These are phyloP conservation scores for Plebejus argus DNA, from an alignment of 2,888 invertebrate species.

Conservation along the genomic window DNA sequence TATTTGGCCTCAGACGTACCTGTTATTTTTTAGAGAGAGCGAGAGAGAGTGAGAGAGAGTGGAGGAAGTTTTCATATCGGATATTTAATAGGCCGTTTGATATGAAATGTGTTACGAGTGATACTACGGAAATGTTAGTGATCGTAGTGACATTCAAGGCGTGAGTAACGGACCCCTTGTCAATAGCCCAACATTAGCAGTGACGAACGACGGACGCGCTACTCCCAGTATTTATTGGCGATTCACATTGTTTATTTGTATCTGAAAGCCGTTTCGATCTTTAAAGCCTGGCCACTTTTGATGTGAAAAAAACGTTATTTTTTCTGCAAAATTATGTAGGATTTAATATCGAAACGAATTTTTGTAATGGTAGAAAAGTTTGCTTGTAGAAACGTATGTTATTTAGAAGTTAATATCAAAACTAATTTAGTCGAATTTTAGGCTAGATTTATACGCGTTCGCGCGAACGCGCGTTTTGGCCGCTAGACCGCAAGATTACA, in stretches of 20 bases:
- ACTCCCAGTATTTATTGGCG: slow-evolving; percentile 5
- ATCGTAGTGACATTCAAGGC: not conserved
- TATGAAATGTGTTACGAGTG: not conserved
- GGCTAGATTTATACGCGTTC: no score
- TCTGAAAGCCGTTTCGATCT: slow-evolving; percentile 36
- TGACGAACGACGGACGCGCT: slow-evolving; percentile 10
- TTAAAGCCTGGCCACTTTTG: slow-evolving; percentile 35
- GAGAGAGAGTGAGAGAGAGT: not conserved
- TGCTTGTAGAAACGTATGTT: no score
- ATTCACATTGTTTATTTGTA: slow-evolving; percentile 21
- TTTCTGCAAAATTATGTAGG: not conserved
- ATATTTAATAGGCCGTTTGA: not conserved
- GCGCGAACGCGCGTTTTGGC: no score
- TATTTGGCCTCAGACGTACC: slow-evolving; percentile 23
- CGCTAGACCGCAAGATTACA: no score
- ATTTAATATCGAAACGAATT: not conserved
- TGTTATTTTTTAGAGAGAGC: slow-evolving; percentile 25
- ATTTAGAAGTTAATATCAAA: no score
- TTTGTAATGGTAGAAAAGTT: no score
- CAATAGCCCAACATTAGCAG: not conserved
- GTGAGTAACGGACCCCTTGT: not conserved
- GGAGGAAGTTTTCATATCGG: not conserved
- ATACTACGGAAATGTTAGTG: not conserved
- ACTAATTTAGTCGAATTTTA: no score
- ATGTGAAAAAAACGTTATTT: not conserved